A percentile compares a stretch with the other conserved stretches of the same genome.
Conservation (phyloP, 1,140 invertebrate genomes). For the Scaptodrosophila lebanonensis region DNA sequence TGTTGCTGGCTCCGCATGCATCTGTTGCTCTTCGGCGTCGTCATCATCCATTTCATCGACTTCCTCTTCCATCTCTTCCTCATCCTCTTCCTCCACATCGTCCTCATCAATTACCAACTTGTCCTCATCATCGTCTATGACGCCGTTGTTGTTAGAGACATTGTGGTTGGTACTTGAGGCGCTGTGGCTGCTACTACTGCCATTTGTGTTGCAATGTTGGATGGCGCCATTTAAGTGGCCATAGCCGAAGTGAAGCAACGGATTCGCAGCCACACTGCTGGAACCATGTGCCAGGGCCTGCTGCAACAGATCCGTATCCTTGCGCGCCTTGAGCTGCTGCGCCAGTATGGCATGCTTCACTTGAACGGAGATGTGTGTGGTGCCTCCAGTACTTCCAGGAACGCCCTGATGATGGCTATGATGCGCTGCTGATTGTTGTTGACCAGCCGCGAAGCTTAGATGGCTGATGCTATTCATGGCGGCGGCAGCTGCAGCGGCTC, state of each 20-base stretch:
- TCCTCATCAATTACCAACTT: slow-evolving; percentile 79
- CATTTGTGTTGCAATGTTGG: not conserved
- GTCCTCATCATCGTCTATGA: slow-evolving; percentile 77
- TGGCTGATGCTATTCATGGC: slow-evolving; percentile 32
- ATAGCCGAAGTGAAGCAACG: slow-evolving; percentile 48
- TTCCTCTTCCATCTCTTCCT: slow-evolving; percentile 77
- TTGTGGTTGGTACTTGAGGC: not conserved
- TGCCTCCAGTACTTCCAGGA: slow-evolving; percentile 25
- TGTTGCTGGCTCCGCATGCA: not conserved
- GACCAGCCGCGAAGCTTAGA: slow-evolving; percentile 20
- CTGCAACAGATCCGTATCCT: slow-evolving; percentile 74
- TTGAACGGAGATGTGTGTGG: slow-evolving; percentile 82
- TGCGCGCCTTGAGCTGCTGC: slow-evolving; percentile 83
- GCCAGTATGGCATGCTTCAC: slow-evolving; percentile 88
- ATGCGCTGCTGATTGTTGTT: slow-evolving; percentile 1
- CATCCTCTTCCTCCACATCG: slow-evolving; percentile 76
- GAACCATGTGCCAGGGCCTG: slow-evolving; percentile 72
- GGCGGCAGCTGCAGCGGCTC: slow-evolving; percentile 36
- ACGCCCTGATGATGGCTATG: not conserved
- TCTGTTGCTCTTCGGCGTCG: slow-evolving; percentile 77
- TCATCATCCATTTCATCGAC: slow-evolving; percentile 84
- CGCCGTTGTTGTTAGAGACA: slow-evolving; percentile 18
- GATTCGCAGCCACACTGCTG: slow-evolving; percentile 52
- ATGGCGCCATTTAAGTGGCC: not conserved
- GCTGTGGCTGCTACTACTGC: not conserved